Evolutionary conservation across 2,797 vertebrate species (phyloP), one percentile per base, ranked within the genome.

Genomic region (Darevskia nairensis): DNA sequence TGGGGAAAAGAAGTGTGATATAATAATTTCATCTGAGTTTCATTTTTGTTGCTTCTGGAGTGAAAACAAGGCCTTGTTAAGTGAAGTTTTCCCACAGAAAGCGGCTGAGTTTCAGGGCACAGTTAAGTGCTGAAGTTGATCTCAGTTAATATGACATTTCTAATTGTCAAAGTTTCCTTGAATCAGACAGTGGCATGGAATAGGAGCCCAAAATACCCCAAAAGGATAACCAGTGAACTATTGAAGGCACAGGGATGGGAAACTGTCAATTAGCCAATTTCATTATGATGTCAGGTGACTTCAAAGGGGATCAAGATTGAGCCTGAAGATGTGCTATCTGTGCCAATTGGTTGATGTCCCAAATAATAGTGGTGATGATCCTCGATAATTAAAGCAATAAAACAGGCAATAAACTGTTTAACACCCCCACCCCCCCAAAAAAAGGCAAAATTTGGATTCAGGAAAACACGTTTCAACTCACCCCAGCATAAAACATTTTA

Each of bases 401-500:
- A 11, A 39, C 10, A 59, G 21, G 68, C 8, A 71, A 50, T 84
- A 88, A 89, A 44, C 15, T 90, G 80, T 79, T 2, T 10, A 39
- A 8, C 8, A 9, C 46, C 46, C 41, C 41, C 10, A 10, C 46
- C 46, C 3, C 39, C 3, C 3, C n/a, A n/a, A n/a, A 89, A 27
- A 19, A 55, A 59, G 19, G n/a, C 23, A 69, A 41, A 41, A 32
- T 25, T 15, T 78, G 50, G 0, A 78, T 89, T 89, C n/a, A 21
- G 0, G 81, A 72, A 92, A 25, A 90, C 0, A 0, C 89, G 88
- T 77, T 29, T 17, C 35, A 89, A 97, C 99, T 98, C 95, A 99
- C 99, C 96, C 99, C 99, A 95, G 99, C 99, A 97, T 99, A 99
- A 97, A 99, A 99, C 99, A 99, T 99, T 97, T 99, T 99, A 98